These are phyloP conservation scores for Micromesistius poutassou DNA, from an alignment of 2,797 vertebrate species.

Conservation along the genomic window DNA sequence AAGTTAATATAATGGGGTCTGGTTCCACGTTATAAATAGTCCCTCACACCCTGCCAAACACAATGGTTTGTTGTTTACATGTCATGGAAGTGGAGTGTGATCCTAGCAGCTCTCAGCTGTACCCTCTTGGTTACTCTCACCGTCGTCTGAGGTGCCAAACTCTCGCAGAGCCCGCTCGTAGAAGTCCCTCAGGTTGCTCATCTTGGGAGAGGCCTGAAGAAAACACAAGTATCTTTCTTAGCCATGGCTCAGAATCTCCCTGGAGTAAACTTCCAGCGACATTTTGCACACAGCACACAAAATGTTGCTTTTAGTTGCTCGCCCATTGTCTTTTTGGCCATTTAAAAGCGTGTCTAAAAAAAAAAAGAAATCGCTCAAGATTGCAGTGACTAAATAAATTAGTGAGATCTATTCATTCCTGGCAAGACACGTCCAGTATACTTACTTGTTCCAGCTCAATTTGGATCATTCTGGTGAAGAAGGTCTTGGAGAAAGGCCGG, in stretches of 20 bases:
- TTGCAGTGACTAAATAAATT: background rate
- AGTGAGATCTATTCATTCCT: background rate
- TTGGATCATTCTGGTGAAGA: conserved; percentile 89
- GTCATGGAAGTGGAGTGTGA: background rate
- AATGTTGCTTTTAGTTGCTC: background rate
- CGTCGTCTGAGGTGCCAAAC: conserved; percentile 82
- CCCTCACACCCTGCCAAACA: background rate
- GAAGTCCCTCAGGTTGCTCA: conserved; percentile 83
- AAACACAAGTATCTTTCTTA: conserved; percentile 17
- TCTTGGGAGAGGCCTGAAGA: conserved; percentile 80
- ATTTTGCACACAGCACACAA: background rate
- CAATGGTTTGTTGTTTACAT: background rate
- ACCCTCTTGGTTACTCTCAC: conserved; percentile 60
- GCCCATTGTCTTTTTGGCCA: background rate
- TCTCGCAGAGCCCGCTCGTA: conserved; percentile 92
- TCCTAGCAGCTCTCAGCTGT: background rate
- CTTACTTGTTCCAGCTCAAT: conserved; percentile 92
- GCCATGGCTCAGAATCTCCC: background rate
- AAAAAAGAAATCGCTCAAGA: background rate
- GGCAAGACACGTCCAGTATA: background rate
- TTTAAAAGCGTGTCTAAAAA: background rate
- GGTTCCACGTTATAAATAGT: background rate
- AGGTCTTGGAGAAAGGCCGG: conserved; percentile 82
- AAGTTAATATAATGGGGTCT: background rate
- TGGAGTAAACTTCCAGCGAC: background rate